phyloP scores from a whole-genome alignment of 2,113 vertebrate genomes.

The Aleadryas rufinucha region DNA sequence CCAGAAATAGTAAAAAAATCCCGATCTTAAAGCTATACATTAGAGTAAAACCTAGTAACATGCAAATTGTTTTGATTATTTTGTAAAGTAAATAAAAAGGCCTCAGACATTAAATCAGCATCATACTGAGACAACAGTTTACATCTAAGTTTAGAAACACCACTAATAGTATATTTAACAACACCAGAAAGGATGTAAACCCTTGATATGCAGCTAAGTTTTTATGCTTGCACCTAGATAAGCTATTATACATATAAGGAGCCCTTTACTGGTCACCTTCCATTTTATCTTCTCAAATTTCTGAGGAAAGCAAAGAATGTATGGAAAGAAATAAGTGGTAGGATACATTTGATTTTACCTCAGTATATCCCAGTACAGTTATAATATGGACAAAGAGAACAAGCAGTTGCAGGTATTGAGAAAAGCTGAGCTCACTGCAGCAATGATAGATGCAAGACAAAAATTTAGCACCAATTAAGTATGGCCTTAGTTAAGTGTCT shows the following conservation, averaged over 20 bases:
- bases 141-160: background rate
- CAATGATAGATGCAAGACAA: rapidly evolving
- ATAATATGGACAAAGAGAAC: background rate
- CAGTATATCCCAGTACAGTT: background rate
- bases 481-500: background rate
- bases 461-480: background rate
- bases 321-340: background rate
- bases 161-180: background rate
- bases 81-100: background rate
- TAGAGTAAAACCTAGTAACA: background rate
- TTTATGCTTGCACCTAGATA: background rate
- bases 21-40: background rate
- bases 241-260: background rate
- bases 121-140: background rate
- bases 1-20: background rate
- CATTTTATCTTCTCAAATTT: background rate
- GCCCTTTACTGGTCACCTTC: background rate
- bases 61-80: background rate
- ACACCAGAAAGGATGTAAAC: background rate
- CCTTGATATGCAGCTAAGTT: background rate
- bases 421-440: background rate
- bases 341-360: background rate
- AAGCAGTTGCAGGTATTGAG: background rate
- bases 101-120: background rate
- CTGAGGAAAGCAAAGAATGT: background rate